phyloP scores from a whole-genome alignment of 1,140 invertebrate genomes.

The Drosophila subpulchrella region DNA sequence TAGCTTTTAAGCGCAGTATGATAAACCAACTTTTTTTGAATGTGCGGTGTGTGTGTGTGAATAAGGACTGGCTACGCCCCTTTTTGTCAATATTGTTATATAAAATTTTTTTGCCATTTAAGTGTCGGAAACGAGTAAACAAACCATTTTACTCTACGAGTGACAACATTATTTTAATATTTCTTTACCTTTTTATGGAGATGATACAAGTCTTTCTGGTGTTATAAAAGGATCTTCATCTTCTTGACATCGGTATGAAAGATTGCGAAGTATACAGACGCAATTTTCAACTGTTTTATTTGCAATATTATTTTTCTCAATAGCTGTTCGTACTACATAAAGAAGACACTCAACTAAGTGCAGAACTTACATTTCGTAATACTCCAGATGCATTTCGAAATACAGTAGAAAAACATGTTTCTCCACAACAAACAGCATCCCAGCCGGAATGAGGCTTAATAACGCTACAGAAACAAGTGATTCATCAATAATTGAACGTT shows the following conservation, averaged over 20 bases:
- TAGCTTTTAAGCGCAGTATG: too few species aligned
- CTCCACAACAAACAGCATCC: conserved; percentile 92
- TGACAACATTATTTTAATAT: too few species aligned
- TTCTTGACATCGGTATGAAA: conserved; percentile 98
- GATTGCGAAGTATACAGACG: conserved; percentile 97
- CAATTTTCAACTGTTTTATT: conserved; percentile 99
- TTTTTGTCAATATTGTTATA: too few species aligned
- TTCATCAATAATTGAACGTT: conserved; percentile 97
- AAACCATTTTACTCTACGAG: too few species aligned
- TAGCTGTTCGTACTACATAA: conserved; percentile 94
- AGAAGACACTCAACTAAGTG: conserved; percentile 97
- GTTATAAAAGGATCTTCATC: conserved; percentile 93
- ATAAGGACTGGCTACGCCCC: too few species aligned
- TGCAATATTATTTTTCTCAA: conserved; percentile 97
- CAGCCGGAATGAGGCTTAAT: conserved; percentile 98
- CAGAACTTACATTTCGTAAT: conserved; percentile 97
- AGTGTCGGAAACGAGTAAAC: too few species aligned
- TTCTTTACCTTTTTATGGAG: conserved; percentile 80
- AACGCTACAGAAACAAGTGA: conserved; percentile 94
- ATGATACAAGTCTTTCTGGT: conserved; percentile 86
- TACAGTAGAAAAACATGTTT: conserved; percentile 97
- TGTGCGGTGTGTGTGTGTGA: too few species aligned
- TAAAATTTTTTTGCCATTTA: too few species aligned
- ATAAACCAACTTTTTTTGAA: too few species aligned
- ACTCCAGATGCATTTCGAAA: conserved; percentile 98